A percentile compares a stretch with the other conserved stretches of the same genome.
phyloP scores from a whole-genome alignment of 2,888 invertebrate species.

The Leptopterna dolabrata region DNA sequence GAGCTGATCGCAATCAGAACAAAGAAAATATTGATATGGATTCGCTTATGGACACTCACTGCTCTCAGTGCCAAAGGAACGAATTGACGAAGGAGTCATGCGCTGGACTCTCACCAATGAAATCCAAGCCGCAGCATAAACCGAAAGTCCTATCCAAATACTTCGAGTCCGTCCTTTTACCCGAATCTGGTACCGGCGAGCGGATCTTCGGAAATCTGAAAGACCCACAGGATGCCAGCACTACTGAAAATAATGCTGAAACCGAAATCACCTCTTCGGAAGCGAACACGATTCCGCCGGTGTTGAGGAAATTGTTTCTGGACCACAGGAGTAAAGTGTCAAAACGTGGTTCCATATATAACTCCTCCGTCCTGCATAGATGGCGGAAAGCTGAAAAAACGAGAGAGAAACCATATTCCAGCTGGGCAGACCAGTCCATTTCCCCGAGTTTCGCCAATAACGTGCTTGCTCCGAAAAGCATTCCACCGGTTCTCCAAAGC shows the following conservation, averaged over 20 bases:
- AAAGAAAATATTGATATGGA: conserved; percentile 8
- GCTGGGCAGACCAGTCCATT: background rate
- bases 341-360: background rate
- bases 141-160: background rate
- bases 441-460: background rate
- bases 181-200: background rate
- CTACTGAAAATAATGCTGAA: background rate
- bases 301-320: background rate
- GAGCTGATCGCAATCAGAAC: background rate
- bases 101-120: background rate
- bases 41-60: conserved; percentile 4
- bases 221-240: background rate
- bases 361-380: background rate
- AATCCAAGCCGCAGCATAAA: background rate
- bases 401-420: background rate
- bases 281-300: background rate
- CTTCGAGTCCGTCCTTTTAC: background rate
- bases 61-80: background rate
- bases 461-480: background rate
- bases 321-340: background rate
- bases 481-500: background rate
- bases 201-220: background rate
- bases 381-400: background rate
- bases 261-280: background rate
- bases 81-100: no score